Evolutionary conservation across 2,797 vertebrate species (phyloP), one percentile per base, ranked within the genome.

Genomic region (Cichlasoma orientale): DNA sequence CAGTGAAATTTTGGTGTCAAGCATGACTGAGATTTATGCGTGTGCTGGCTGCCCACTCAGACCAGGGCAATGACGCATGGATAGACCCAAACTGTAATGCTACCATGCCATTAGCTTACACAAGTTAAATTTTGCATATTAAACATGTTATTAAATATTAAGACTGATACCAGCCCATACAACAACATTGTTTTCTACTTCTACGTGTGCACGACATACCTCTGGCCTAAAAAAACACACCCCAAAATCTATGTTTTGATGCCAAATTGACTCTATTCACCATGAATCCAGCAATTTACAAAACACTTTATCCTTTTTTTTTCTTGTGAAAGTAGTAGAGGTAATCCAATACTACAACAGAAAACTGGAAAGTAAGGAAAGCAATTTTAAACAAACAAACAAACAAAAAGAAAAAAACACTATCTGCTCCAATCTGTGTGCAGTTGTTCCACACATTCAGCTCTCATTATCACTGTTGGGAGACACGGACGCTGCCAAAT

Each of bases 1-100:
- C 53, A 10, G 73, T 71, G 84, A 72, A 89, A 86, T 87, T 84
- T 75, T 23, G 36, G 53, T 82, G 85, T 88, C 88, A 89, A 84
- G 68, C 63, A 63, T 75, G 80, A 70, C 72, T 19, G 8, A 55
- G 68, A 83, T 77, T 72, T 79, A 73, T 38, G 36, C 1, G 27
- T 29, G 44, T 50, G 44, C 56, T 72, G 56, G 55, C 72, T 38
- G 5, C 73, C 82, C 36, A 69, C 77, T 70, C 55, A 68, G 68
- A 75, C 61, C 79, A 75, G 74, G 59, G 59, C 66, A 84, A 23
- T 56, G 72, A 72, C 4, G 27, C 9, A 52, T 7, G 14, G 66
- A 59, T 7, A 53, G 68, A 59, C 59, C 44, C 13, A 25, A 38
- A 23, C 47, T 56, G 7, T n/a, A 31, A 31, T 50, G 63, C 10